Percentiles rank a stretch among this genome's conserved stretches.
Conservation (phyloP, 2,888 invertebrate species). For the Embidobia sp. region DNA sequence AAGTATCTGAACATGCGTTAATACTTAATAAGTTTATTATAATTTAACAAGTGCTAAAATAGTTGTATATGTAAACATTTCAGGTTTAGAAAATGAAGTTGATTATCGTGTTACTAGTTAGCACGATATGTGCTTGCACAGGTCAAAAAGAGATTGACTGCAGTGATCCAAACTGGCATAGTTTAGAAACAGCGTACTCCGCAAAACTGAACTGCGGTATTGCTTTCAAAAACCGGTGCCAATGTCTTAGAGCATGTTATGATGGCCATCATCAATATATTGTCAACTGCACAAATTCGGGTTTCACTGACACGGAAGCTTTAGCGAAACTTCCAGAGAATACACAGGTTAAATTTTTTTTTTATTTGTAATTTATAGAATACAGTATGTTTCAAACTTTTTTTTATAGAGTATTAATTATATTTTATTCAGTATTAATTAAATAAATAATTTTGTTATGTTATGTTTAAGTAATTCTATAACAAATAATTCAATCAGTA, state of each 20-base stretch:
- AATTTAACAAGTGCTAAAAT: background rate
- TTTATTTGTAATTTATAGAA: too few species aligned
- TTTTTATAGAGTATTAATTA: too few species aligned
- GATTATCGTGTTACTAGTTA: conserved; percentile 52
- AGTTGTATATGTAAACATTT: background rate
- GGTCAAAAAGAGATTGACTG: conserved; percentile 67
- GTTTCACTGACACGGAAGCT: conserved; percentile 84
- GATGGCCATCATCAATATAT: conserved; percentile 83
- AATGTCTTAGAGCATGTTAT: conserved; percentile 83
- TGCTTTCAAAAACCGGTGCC: conserved; percentile 82
- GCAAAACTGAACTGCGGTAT: conserved; percentile 80
- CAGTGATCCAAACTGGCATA: conserved; percentile 74
- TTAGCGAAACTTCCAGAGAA: conserved; percentile 85
- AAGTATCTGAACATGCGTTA: too few species aligned
- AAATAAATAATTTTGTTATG: too few species aligned
- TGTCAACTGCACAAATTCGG: conserved; percentile 87
- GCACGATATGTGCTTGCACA: conserved; percentile 35
- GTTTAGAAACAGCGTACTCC: conserved; percentile 71
- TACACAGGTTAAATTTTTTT: conserved; percentile 83
- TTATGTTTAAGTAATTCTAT: too few species aligned
- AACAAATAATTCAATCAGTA: too few species aligned
- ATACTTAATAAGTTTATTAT: too few species aligned
- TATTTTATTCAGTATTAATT: too few species aligned
- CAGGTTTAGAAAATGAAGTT: conserved; percentile 65
- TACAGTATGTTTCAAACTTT: too few species aligned